Evolutionary conservation across 2,888 invertebrate genomes (phyloP), one percentile per base, ranked within the genome.

Genomic region (Xanthia icteritia): DNA sequence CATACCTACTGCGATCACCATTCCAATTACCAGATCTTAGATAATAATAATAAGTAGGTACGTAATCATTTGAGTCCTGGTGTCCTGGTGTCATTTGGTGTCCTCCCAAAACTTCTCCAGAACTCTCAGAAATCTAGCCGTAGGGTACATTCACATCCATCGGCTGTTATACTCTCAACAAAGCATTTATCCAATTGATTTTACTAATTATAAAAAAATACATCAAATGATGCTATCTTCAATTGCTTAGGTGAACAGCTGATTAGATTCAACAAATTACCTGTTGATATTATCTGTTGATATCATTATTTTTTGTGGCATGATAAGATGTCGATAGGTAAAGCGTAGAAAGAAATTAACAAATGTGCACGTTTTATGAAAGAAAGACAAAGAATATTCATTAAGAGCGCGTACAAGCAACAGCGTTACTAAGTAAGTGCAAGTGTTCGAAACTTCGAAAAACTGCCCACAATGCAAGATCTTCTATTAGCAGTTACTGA

Each of bases 401-500:
- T 31, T 31, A 31, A 31, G 27, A 5, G 15, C 48, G 31, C 23
- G 9, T 23, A 67, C 36, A 71, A 54, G 23, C 31, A 71, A 54
- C 31, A 48, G 56, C 20, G 23, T 51, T 48, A 56, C 63, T 61
- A 48, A 20, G n/a, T 65, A 48, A 36, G 20, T 54, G 56, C 61
- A 69, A 58, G 39, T n/a, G 36, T 39, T 20, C 58, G 39, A 68
- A 39, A 58, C 36, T 36, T 61, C 45, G 9, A 65, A 45, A 48
- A 51, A 61, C 27, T 79, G 36, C 11, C 23, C 54, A 60, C 51
- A 63, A 79, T 69, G 68, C 65, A 75, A 81, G 70, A 79, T 79
- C 63, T 79, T 48, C 58, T 68, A 73, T 81, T 79, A 79, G 56
- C 45, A 79, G 73, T 79, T 81, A 87, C 72, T 84, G 86, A 87